Conservation (phyloP, 1,140 invertebrate genomes). For the Lutraria rhynchaena region DNA sequence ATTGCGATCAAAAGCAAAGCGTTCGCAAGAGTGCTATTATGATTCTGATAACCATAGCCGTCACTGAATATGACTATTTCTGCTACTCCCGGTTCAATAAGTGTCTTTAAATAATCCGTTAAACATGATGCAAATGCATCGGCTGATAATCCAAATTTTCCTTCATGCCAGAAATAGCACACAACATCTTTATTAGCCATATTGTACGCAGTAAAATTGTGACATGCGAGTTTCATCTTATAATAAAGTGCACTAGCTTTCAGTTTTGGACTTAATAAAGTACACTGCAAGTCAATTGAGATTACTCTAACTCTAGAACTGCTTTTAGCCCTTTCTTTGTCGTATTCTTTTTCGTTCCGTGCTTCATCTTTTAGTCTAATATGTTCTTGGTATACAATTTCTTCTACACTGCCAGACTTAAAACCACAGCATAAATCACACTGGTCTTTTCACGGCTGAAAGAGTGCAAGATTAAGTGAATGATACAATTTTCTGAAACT, state of each 20-base stretch:
- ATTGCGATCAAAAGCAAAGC: too few relatives aligned
- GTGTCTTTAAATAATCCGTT: background rate
- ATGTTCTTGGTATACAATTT: slow-evolving; percentile 18
- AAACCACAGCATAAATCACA: slow-evolving; percentile 41
- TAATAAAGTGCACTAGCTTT: slow-evolving; percentile 22
- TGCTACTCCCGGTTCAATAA: background rate
- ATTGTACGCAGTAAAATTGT: slow-evolving; percentile 21
- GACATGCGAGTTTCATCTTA: slow-evolving; percentile 14
- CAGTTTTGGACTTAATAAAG: slow-evolving; percentile 3
- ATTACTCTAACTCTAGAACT: slow-evolving; percentile 13
- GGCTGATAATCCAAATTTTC: background rate
- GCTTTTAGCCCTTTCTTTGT: slow-evolving; percentile 17
- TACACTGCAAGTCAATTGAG: slow-evolving; percentile 37
- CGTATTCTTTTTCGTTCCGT: slow-evolving; percentile 9
- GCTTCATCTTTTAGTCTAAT: slow-evolving; percentile 19
- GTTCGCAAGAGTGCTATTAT: too few relatives aligned
- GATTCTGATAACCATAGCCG: slow-evolving; percentile 1
- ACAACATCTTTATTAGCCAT: background rate
- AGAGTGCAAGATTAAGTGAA: slow-evolving; percentile 21
- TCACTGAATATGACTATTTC: slow-evolving; percentile 6
- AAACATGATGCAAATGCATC: slow-evolving; percentile 14
- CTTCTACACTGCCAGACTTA: slow-evolving; percentile 17
- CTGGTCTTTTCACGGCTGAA: slow-evolving; percentile 44
- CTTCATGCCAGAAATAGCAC: slow-evolving; percentile 19
- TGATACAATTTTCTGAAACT: background rate